These are phyloP conservation scores for Cyclargus thomasi DNA, from an alignment of 1,140 invertebrate genomes.

Conservation along the genomic window DNA sequence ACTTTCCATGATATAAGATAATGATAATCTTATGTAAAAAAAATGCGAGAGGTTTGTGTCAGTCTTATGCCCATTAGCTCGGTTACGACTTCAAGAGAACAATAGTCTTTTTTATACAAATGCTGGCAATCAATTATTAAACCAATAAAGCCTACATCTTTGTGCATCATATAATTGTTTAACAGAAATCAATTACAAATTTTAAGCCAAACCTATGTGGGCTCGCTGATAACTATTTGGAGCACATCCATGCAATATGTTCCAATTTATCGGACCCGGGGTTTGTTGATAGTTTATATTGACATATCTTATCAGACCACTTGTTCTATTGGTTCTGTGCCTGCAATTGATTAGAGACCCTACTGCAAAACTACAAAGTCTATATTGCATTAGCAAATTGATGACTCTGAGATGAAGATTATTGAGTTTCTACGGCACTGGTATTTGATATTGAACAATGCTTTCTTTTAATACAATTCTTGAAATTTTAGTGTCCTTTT, in stretches of 20 bases:
- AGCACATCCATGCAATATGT: not conserved
- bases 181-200: not conserved
- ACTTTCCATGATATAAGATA: too few relatives aligned
- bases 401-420: not conserved
- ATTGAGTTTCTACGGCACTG: not conserved
- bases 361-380: not conserved
- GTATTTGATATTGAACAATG: slow-evolving; percentile 9
- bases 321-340: not conserved
- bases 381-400: not conserved
- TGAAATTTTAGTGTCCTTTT: not conserved
- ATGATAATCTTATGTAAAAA: too few relatives aligned
- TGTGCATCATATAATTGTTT: too few relatives aligned
- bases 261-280: not conserved
- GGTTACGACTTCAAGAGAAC: too few relatives aligned
- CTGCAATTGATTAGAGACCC: not conserved
- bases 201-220: not conserved
- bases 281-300: not conserved
- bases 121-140: too few relatives aligned
- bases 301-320: slow-evolving; percentile 4
- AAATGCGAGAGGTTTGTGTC: too few relatives aligned
- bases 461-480: not conserved
- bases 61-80: too few relatives aligned
- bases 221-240: not conserved
- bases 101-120: too few relatives aligned
- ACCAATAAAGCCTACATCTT: too few relatives aligned